phyloP scores from a whole-genome alignment of 2,888 invertebrate genomes.

The Ecliptopera silaceata region DNA sequence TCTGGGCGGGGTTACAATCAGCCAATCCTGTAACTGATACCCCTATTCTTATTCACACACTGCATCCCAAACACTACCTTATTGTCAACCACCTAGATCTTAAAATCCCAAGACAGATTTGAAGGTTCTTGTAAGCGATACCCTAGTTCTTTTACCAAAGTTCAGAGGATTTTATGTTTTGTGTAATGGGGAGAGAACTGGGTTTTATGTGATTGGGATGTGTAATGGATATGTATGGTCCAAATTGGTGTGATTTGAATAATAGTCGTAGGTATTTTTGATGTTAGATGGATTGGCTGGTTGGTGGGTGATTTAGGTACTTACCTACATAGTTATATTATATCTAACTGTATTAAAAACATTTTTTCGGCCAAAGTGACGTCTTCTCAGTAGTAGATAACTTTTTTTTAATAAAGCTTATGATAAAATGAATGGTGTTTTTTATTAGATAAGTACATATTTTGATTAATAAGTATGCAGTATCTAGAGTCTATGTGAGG shows the following conservation, averaged over 20 bases:
- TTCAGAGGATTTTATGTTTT: conserved; percentile 44
- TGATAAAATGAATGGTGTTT: too few species aligned
- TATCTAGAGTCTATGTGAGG: too few species aligned
- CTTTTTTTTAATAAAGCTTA: too few species aligned
- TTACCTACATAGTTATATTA: conserved; percentile 3
- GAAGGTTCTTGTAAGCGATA: conserved; percentile 69
- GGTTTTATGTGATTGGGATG: conserved; percentile 34
- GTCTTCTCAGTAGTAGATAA: too few species aligned
- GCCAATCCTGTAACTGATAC: conserved; percentile 83
- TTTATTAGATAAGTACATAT: too few species aligned
- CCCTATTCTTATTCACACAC: conserved; percentile 65
- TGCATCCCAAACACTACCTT: conserved; percentile 42
- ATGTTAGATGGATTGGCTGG: conserved; percentile 3
- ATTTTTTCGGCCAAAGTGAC: too few species aligned
- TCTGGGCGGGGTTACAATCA: conserved; percentile 72
- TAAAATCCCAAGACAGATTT: conserved; percentile 33
- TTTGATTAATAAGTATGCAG: too few species aligned
- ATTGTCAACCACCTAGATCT: conserved; percentile 26
- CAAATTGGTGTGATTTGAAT: conserved; percentile 52
- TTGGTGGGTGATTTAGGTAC: too few species aligned
- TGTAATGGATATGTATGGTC: conserved; percentile 71
- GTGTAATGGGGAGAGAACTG: conserved; percentile 30
- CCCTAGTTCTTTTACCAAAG: conserved; percentile 63
- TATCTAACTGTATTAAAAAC: too few species aligned
- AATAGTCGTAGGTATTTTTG: conserved; percentile 28